These are phyloP conservation scores for Helicoverpa armigera DNA, from an alignment of 1,140 invertebrate species.

Conservation along the genomic window DNA sequence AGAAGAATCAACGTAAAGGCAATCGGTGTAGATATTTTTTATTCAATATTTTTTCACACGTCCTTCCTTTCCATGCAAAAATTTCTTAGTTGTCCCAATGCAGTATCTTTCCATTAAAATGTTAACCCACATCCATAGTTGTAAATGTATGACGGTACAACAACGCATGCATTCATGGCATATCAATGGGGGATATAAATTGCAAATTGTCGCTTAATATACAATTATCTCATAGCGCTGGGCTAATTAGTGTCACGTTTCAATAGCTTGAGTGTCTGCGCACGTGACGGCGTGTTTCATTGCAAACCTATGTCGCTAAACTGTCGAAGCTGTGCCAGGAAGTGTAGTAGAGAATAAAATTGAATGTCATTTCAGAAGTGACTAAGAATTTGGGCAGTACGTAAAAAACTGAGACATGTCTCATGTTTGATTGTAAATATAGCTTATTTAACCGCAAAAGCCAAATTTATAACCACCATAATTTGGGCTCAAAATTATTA, in stretches of 20 bases:
- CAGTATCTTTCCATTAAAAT: slow-evolving; percentile 18
- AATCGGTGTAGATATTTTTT: no score
- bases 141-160: background rate
- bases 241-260: slow-evolving; percentile 54
- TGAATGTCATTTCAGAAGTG: background rate
- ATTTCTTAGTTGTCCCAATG: background rate
- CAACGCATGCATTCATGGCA: slow-evolving; percentile 4
- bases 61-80: background rate
- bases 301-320: background rate
- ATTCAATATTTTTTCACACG: no score
- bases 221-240: slow-evolving; percentile 36
- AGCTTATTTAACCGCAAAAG: no score
- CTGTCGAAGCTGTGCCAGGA: background rate
- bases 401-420: no score
- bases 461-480: no score
- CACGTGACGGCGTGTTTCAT: slow-evolving; percentile 49
- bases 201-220: slow-evolving; percentile 52
- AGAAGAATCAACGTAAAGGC: no score
- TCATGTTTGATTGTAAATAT: no score
- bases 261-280: slow-evolving; percentile 5
- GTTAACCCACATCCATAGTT: background rate
- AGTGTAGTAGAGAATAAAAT: background rate
- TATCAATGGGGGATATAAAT: slow-evolving; percentile 47
- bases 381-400: no score
- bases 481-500: no score